Evolutionary conservation across 1,140 invertebrate genomes (phyloP).

Genomic region (Cylas formicarius): DNA sequence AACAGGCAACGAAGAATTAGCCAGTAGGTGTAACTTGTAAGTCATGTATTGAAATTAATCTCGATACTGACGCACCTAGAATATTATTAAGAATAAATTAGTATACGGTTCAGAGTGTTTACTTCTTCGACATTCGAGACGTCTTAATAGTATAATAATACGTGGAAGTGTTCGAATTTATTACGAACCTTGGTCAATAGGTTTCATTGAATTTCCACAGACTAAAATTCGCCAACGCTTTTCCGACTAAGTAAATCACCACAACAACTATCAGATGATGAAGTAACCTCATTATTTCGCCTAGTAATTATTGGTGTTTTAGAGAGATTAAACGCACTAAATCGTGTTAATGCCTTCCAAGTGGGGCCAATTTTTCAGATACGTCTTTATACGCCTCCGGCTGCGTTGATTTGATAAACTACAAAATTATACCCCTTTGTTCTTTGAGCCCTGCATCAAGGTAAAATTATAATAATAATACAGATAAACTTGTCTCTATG

Average conservation of each 20-base stretch:
- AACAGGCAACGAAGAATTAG: conserved; percentile 17
- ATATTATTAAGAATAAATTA: conserved; percentile 12
- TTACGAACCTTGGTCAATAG: no score
- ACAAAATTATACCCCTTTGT: conserved; percentile 21
- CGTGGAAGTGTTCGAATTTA: no score
- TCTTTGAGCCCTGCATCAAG: conserved; percentile 8
- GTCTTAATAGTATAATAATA: conserved; percentile 22
- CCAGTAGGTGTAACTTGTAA: conserved; percentile 19
- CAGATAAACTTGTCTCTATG: conserved; percentile 7
- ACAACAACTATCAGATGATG: conserved; percentile 17
- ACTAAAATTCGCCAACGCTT: no score
- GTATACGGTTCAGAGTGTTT: conserved; percentile 11
- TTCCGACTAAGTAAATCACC: no score
- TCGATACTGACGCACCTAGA: conserved; percentile 15
- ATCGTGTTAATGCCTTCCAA: conserved; percentile 15
- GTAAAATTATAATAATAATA: conserved; percentile 13
- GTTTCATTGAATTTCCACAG: no score
- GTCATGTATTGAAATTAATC: conserved; percentile 15
- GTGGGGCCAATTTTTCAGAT: conserved; percentile 11
- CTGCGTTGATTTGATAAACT: conserved; percentile 15
- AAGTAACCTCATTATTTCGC: conserved; percentile 7
- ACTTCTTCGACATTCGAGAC: conserved; percentile 14
- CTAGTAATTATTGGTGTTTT: conserved; percentile 11
- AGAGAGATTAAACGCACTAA: conserved; percentile 14
- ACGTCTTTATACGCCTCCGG: conserved; percentile 9